These are phyloP conservation scores for Rattus rattus DNA, from an alignment of 2,113 vertebrate species.

Conservation along the genomic window DNA sequence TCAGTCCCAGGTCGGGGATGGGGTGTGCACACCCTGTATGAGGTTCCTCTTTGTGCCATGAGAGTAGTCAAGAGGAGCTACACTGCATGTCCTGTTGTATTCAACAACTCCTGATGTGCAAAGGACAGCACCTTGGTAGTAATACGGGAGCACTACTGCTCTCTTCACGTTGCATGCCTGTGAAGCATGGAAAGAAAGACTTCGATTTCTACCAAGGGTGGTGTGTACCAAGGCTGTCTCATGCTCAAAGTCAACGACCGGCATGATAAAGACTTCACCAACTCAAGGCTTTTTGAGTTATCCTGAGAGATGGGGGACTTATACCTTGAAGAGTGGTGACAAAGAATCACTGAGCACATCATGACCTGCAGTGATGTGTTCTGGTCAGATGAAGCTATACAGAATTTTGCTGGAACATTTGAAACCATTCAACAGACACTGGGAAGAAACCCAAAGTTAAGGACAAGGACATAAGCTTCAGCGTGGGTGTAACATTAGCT, in stretches of 20 bases:
- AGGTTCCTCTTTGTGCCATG: neutral
- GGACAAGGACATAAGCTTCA: slow-evolving; percentile 90
- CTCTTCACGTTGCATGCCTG: too few relatives aligned
- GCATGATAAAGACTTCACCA: slow-evolving; percentile 78
- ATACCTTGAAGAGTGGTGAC: slow-evolving; percentile 91
- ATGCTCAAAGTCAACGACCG: slow-evolving; percentile 91
- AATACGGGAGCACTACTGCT: too few relatives aligned
- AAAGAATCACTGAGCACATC: slow-evolving; percentile 92
- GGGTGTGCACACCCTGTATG: neutral
- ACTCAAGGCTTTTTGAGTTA: slow-evolving; percentile 82
- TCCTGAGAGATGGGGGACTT: slow-evolving; percentile 87
- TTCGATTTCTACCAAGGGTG: slow-evolving; percentile 88
- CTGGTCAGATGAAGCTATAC: slow-evolving; percentile 91
- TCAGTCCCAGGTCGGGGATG: neutral
- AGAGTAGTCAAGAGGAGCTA: neutral
- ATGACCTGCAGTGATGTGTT: slow-evolving; percentile 91
- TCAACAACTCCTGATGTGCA: neutral
- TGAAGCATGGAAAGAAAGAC: slow-evolving; percentile 84
- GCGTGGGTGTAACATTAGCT: slow-evolving; percentile 91
- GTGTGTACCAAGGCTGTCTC: slow-evolving; percentile 90
- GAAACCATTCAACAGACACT: slow-evolving; percentile 89
- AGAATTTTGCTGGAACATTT: slow-evolving; percentile 93
- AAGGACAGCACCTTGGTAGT: neutral
- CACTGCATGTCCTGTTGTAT: too few relatives aligned
- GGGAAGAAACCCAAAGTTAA: slow-evolving; percentile 91